Percentiles rank a stretch among this genome's conserved stretches.
Conservation (phyloP, 2,888 invertebrate species). For the Loripinus fragilis region DNA sequence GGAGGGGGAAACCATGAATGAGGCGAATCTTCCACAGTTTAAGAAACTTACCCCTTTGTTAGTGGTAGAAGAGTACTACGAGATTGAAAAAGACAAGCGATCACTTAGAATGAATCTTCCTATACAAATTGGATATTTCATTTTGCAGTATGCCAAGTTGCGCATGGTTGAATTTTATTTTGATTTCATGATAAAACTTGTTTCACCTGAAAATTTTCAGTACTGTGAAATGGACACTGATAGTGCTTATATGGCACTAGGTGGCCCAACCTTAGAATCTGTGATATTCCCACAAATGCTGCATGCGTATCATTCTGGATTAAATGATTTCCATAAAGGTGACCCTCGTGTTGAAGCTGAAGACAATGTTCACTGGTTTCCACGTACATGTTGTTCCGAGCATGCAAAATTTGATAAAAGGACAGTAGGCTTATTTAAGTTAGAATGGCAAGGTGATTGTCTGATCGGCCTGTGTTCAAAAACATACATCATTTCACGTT, state of each 20-base stretch:
- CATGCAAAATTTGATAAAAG: too few species aligned
- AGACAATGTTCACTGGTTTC: too few species aligned
- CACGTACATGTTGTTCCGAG: too few species aligned
- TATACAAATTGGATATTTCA: slow-evolving; percentile 45
- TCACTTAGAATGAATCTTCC: slow-evolving; percentile 37
- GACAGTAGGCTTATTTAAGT: too few species aligned
- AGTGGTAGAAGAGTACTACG: slow-evolving; percentile 31
- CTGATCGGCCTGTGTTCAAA: too few species aligned
- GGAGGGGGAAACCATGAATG: slow-evolving; percentile 17
- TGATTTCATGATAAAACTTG: slow-evolving; percentile 15
- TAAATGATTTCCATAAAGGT: slow-evolving; percentile 27
- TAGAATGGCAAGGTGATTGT: too few species aligned
- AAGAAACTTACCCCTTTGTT: slow-evolving; percentile 24
- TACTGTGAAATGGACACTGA: slow-evolving; percentile 24
- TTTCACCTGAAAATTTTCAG: slow-evolving; percentile 45
- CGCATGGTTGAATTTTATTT: slow-evolving; percentile 39
- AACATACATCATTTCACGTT: too few species aligned
- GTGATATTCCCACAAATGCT: slow-evolving; percentile 40
- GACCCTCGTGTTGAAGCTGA: too few species aligned
- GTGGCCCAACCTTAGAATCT: not conserved
- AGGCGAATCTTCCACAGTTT: slow-evolving; percentile 33
- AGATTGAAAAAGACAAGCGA: slow-evolving; percentile 32
- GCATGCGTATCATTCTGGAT: slow-evolving; percentile 21
- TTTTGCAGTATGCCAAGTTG: slow-evolving; percentile 53
- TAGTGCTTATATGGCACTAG: too few species aligned